phyloP scores from a whole-genome alignment of 2,113 vertebrate genomes.

The Coptodon bakossiorum region DNA sequence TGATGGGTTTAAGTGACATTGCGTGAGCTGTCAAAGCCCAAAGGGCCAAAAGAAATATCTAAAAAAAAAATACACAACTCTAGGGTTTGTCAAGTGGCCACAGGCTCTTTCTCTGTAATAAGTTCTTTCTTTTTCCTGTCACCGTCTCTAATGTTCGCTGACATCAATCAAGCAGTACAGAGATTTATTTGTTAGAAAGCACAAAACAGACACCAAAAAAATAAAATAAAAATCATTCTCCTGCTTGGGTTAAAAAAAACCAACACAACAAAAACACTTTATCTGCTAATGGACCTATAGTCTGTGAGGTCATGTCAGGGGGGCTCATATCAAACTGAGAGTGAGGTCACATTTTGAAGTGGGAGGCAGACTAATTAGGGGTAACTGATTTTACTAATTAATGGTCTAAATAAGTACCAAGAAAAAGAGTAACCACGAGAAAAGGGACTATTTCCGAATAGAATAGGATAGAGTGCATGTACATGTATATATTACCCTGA shows the following conservation, averaged over 20 bases:
- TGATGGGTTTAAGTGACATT: background rate
- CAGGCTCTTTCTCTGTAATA: background rate
- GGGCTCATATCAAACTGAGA: background rate
- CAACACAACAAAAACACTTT: background rate
- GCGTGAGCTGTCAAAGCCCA: rapidly evolving
- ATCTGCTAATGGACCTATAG: background rate
- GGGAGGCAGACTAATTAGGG: background rate
- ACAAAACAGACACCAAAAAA: background rate
- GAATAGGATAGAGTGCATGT: background rate
- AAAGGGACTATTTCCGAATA: background rate
- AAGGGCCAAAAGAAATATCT: background rate
- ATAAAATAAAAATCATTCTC: background rate
- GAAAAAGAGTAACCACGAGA: background rate
- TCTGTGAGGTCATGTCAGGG: background rate
- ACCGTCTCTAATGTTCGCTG: background rate
- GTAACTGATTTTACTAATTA: background rate
- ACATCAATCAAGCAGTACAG: background rate
- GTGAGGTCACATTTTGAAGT: background rate
- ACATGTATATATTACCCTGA: background rate
- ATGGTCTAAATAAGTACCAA: background rate
- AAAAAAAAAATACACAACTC: background rate
- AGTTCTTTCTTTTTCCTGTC: background rate
- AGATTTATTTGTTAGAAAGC: background rate
- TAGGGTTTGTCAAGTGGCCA: background rate
- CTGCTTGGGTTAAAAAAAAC: background rate